These are phyloP conservation scores for Calliopum simillimum DNA, from an alignment of 2,888 invertebrate genomes.

Conservation along the genomic window DNA sequence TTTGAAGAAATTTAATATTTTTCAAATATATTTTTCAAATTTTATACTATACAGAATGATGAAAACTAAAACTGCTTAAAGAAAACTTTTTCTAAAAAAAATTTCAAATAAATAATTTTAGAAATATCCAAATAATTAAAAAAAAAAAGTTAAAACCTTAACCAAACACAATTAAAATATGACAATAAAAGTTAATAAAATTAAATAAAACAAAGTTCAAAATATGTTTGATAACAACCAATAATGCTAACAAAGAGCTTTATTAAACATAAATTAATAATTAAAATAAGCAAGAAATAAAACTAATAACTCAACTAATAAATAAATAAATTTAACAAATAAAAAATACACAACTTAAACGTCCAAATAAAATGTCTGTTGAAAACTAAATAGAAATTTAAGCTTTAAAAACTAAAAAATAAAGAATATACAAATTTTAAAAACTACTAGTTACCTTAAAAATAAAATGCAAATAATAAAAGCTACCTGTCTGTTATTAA, in stretches of 20 bases:
- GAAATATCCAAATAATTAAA: too few relatives aligned
- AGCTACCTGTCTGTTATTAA: slow-evolving; percentile 15
- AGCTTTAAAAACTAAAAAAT: neutral
- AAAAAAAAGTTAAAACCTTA: too few relatives aligned
- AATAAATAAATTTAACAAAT: neutral
- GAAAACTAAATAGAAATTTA: neutral
- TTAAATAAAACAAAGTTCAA: neutral
- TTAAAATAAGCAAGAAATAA: neutral
- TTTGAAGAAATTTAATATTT: too few relatives aligned
- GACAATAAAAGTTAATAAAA: slow-evolving; percentile 6
- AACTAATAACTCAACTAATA: neutral
- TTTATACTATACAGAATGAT: too few relatives aligned
- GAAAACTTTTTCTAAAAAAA: too few relatives aligned
- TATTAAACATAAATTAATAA: neutral
- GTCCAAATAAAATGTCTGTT: slow-evolving; percentile 24
- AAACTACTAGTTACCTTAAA: slow-evolving; percentile 10
- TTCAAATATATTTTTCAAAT: too few relatives aligned
- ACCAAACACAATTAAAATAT: neutral
- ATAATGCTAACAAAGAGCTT: neutral
- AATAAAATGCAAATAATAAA: neutral
- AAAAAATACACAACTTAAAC: slow-evolving; percentile 16
- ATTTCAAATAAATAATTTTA: too few relatives aligned
- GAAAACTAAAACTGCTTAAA: too few relatives aligned
- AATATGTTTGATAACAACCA: neutral
- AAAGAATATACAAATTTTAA: slow-evolving; percentile 15